phyloP scores from a whole-genome alignment of 92 coral and sea anemone species.

The Heliopora coerulea region DNA sequence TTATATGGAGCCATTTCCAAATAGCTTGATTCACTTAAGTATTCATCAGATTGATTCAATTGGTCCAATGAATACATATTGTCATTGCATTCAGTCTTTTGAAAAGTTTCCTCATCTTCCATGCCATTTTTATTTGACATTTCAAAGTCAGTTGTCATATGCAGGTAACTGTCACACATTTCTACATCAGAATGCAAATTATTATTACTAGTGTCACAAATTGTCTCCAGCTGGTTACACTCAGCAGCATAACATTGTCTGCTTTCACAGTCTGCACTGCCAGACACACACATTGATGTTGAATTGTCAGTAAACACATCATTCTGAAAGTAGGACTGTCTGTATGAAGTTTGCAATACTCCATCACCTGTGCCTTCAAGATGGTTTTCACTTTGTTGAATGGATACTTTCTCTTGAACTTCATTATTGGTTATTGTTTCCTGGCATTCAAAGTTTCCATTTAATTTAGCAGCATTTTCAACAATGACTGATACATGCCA shows the following conservation, averaged over 20 bases:
- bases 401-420: neutral
- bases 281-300: neutral
- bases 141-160: too few species aligned
- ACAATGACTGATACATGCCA: constrained; percentile 93
- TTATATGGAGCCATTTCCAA: too few species aligned
- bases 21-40: too few species aligned
- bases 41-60: neutral
- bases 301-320: neutral
- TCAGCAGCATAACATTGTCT: neutral
- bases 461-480: constrained; percentile 8
- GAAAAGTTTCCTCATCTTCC: neutral
- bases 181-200: neutral
- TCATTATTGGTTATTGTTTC: neutral
- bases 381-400: neutral
- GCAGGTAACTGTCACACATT: neutral
- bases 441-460: neutral
- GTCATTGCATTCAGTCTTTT: neutral
- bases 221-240: neutral
- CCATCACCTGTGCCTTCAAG: neutral
- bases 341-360: neutral
- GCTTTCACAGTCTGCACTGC: neutral
- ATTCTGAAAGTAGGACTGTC: neutral
- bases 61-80: neutral
- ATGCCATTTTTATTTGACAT: neutral
- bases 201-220: neutral